Base-by-base conservation (phyloP, 1,140 invertebrate species). In the Calephelis virginiensis region DNA sequence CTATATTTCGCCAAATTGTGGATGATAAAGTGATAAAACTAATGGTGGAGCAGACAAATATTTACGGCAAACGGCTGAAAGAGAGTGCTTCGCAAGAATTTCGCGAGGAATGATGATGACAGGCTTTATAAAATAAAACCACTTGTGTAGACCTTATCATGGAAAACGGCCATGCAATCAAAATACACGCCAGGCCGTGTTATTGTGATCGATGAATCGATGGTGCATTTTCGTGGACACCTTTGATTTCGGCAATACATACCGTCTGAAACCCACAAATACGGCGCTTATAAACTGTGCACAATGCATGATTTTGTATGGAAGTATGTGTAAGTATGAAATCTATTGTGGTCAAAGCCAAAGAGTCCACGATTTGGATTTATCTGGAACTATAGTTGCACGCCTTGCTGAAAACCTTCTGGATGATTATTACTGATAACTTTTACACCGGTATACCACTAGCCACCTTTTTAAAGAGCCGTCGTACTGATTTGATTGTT, bases 371-470 rank as follows among this genome's bases (percentile, higher is more conserved):
- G 61, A 37, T 61, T 38, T 72, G 12, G 70, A 72, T 61, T 63
- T 14, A 17, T 12, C 68, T 45, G 67, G 48, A 17, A 61, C 17
- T 14, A 50, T 73, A 10, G 74, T 81, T 60, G 71, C n/a, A 48
- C 8, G 8, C 60, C 56, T 80, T 56, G 68, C 68, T 38, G 11
- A 64, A 69, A 68, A 74, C 14, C 10, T 83, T 8, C 64, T 80
- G 14, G 53, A 77, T 67, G 74, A 10, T 92, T 0, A 82, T 73
- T 12, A 81, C 80, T 0, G 89, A 92, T 56, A 91, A 91, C 73
- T 92, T 77, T 68, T 90, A 90, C 63, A 87, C 81, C 0, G 84
- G 76, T 38, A 56, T 83, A 28, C 14, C 63, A 17, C 67, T 92
- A n/a, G 80, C 82, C 0, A 37, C 78, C 49, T 73, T 76, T 50